Conservation (phyloP, 1,140 invertebrate species). For the Orchesella cincta region DNA sequence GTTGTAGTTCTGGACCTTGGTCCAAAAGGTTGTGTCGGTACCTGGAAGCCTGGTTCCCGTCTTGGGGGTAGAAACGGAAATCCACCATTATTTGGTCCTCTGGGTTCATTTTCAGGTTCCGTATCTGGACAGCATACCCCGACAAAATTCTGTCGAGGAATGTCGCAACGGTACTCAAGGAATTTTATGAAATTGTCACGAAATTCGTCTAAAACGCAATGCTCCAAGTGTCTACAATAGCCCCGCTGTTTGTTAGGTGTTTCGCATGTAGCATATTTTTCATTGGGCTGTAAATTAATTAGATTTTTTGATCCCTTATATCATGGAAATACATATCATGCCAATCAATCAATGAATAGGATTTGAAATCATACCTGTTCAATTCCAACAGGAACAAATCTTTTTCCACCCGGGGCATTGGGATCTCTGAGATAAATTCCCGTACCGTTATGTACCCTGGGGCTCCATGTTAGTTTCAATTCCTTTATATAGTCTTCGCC, state of each 20-base stretch:
- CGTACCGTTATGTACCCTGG: constrained; percentile 31
- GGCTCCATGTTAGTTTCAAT: constrained; percentile 33
- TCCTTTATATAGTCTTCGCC: constrained; percentile 31
- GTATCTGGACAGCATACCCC: constrained; percentile 67
- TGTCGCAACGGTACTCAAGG: constrained; percentile 68
- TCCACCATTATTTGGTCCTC: constrained; percentile 39
- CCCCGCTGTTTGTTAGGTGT: constrained; percentile 64
- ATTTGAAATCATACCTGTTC: constrained; percentile 31
- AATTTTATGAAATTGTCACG: constrained; percentile 62
- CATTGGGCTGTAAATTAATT: constrained; percentile 40
- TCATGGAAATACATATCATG: too few species aligned
- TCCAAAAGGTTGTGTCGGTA: neutral
- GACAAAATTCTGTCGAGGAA: constrained; percentile 62
- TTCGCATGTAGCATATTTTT: constrained; percentile 57
- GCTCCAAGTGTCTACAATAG: constrained; percentile 65
- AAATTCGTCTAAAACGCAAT: constrained; percentile 66
- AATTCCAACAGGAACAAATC: constrained; percentile 30
- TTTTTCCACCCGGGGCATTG: constrained; percentile 7
- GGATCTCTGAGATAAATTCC: constrained; percentile 26
- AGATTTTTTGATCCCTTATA: neutral
- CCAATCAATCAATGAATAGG: too few species aligned
- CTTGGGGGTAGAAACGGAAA: neutral
- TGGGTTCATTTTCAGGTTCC: constrained; percentile 42
- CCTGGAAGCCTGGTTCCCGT: neutral
- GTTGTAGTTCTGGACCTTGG: neutral